Evolutionary conservation across 2,888 invertebrate species (phyloP).

Genomic region (Deilephila elpenor): DNA sequence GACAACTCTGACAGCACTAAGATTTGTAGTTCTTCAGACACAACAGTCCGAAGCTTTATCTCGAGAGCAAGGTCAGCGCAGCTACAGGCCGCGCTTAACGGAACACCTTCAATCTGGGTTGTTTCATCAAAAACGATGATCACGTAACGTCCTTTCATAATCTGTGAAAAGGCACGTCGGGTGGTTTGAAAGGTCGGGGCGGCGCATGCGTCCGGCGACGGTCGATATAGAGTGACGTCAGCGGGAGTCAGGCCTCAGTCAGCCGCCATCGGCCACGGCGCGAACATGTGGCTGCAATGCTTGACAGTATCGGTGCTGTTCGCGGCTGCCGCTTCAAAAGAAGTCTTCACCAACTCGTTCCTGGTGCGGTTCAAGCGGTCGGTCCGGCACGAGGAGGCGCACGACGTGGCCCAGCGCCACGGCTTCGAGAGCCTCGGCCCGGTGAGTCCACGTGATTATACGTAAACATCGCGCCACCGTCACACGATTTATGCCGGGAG

Average conservation of each 20-base stretch:
- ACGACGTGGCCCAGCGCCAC: conserved; percentile 92
- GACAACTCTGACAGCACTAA: neutral
- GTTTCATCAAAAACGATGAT: conserved; percentile 61
- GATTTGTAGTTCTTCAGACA: neutral
- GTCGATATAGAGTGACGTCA: conserved; percentile 82
- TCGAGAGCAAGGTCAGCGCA: conserved; percentile 43
- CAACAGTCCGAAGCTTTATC: conserved; percentile 30
- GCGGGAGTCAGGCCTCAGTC: conserved; percentile 69
- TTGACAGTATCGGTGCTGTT: conserved; percentile 74
- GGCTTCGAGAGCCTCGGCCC: conserved; percentile 97
- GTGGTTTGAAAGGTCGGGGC: conserved; percentile 52
- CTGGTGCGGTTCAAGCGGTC: conserved; percentile 94
- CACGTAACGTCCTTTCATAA: conserved; percentile 63
- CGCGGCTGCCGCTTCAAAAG: conserved; percentile 74
- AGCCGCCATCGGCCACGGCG: conserved; percentile 73
- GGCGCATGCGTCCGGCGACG: conserved; percentile 71
- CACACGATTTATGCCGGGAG: conserved; percentile 40
- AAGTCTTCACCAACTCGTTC: conserved; percentile 98
- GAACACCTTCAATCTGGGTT: conserved; percentile 51
- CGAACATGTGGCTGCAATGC: conserved; percentile 80
- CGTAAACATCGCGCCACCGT: conserved; percentile 69
- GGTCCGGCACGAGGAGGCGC: conserved; percentile 90
- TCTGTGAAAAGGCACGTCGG: conserved; percentile 56
- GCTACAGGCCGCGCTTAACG: conserved; percentile 42
- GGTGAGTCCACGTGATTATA: conserved; percentile 89